Base-by-base conservation (phyloP, 2,113 vertebrate species). In the Oenanthe oenanthe region DNA sequence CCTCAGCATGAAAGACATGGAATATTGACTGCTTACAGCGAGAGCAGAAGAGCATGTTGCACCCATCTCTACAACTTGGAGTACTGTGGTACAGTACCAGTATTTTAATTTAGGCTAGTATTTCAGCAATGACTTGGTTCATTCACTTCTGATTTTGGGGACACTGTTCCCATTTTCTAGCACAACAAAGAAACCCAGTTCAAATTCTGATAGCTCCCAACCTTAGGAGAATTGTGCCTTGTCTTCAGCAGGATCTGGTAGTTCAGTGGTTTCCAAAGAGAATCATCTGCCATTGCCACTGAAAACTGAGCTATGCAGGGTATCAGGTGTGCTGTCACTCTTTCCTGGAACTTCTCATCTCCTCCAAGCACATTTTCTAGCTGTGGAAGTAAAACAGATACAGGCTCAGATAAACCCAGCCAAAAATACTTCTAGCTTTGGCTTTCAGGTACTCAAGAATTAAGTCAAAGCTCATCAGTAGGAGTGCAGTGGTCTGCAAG, bases 241-340 rank as follows among this genome's bases (percentile, higher is more conserved):
- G 97, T 99, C 97, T 99, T 99, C 36, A 99, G 97, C 31, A 99
- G 98, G 91, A 99, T 97, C 93, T 99, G 98, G 95, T 99, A 99
- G 97, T 99, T 99, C 17, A 99, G 98, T 8, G 98, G 98, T 87
- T 99, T 99, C 99, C 99, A 99, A 48, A 98, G 98, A 3, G 98
- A 97, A 93, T 99, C 99, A 15, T 99, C 99, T 5, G 98, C 98
- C 98, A 99, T 92, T 38, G 99, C 98, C 60, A 99, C 98, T 5
- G 98, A 96, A 94, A 99, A 99, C 97, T 99, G 99, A 36, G 98
- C 98, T 29, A 99, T 91, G 91, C 99, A 99, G 3, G 99, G 99
- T 13, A 99, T 96, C 94, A 99, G 97, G 92, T 98, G 98, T 68
- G 90, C 56, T 12, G 97, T 98, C 84, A 99, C 98, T 88, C 98